A percentile compares a stretch with the other conserved stretches of the same genome.
Evolutionary conservation across 2,113 vertebrate genomes (phyloP).

Genomic region (Athene noctua): DNA sequence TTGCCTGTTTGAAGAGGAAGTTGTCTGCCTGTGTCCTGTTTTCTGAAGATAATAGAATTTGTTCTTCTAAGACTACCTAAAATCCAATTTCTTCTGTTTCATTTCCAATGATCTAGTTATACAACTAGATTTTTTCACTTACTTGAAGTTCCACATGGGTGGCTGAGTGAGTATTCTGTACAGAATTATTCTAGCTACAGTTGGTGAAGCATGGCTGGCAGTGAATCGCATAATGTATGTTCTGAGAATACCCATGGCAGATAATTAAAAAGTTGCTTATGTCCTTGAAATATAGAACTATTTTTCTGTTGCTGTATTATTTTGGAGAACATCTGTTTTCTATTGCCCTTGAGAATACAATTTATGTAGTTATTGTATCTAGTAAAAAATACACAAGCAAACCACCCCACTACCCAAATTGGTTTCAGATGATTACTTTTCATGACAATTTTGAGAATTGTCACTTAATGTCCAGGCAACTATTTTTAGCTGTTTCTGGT

Average conservation of each 20-base stretch:
- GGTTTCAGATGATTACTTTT: neutral
- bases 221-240: neutral
- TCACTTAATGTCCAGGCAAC: neutral
- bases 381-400: neutral
- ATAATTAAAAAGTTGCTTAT: neutral
- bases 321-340: neutral
- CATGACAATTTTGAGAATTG: neutral
- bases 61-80: neutral
- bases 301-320: neutral
- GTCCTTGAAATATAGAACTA: neutral
- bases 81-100: neutral
- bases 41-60: neutral
- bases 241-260: neutral
- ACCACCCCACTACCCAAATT: neutral
- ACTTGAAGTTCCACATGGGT: neutral
- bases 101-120: neutral
- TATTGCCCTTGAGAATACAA: neutral
- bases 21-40: neutral
- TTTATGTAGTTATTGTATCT: neutral
- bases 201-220: neutral
- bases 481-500: neutral
- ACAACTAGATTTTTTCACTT: neutral
- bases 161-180: neutral
- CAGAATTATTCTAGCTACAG: neutral
- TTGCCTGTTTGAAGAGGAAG: neutral